phyloP scores from a whole-genome alignment of 1,140 invertebrate genomes.

The Lasioglossum baleicum region DNA sequence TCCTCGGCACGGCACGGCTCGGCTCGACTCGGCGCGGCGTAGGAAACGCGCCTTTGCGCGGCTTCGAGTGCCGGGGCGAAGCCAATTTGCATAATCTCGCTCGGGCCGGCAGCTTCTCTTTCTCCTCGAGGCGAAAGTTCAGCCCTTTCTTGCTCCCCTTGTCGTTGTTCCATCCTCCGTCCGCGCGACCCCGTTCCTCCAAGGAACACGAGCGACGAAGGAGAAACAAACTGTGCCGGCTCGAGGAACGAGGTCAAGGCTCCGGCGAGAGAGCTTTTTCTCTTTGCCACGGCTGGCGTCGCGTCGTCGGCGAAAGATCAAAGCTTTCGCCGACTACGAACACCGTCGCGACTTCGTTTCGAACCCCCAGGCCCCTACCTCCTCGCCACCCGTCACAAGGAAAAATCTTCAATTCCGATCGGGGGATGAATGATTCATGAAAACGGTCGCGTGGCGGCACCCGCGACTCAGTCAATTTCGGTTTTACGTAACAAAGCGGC shows the following conservation, averaged over 20 bases:
- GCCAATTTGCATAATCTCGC: slow-evolving; percentile 58
- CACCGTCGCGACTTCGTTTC: slow-evolving; percentile 16
- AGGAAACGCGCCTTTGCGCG: slow-evolving; percentile 46
- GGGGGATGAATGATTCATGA: slow-evolving; percentile 64
- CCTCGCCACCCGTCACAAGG: slow-evolving; percentile 34
- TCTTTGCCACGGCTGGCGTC: slow-evolving; percentile 25
- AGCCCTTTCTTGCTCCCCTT: slow-evolving; percentile 21
- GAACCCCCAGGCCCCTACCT: no score
- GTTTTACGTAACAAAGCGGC: slow-evolving; percentile 57
- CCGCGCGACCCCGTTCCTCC: no score
- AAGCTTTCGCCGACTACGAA: slow-evolving; percentile 31
- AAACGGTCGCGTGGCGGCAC: slow-evolving; percentile 53
- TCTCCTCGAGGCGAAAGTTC: slow-evolving; percentile 13
- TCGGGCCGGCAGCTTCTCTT: slow-evolving; percentile 48
- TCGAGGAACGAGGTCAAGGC: slow-evolving; percentile 59
- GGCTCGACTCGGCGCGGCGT: not conserved
- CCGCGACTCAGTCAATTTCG: slow-evolving; percentile 50
- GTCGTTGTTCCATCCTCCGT: not conserved
- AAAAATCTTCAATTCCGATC: slow-evolving; percentile 65
- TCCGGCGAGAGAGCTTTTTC: slow-evolving; percentile 12
- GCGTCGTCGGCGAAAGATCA: slow-evolving; percentile 37
- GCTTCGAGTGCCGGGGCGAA: slow-evolving; percentile 18
- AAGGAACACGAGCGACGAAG: slow-evolving; percentile 20
- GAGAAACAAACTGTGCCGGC: slow-evolving; percentile 14
- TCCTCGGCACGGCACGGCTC: not conserved